Evolutionary conservation across 2,797 vertebrate species (phyloP).

Genomic region (Pitangus sulphuratus): DNA sequence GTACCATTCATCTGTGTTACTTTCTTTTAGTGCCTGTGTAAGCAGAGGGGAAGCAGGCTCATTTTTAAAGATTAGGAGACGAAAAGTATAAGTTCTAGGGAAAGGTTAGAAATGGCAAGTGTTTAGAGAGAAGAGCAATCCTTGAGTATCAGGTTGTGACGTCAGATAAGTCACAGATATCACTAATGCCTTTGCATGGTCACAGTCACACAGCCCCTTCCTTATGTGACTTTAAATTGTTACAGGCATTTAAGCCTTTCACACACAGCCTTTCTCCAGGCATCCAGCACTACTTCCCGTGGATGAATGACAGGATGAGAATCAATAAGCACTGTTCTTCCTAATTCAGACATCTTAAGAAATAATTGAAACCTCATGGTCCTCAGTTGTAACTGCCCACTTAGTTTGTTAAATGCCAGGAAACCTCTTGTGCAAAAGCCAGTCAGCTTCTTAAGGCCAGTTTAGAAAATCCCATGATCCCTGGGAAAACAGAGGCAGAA

Average conservation of each 20-base stretch:
- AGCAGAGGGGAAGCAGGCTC: neutral
- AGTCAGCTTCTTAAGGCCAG: neutral
- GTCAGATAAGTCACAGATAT: neutral
- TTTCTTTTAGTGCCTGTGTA: neutral
- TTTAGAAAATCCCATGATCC: conserved; percentile 41
- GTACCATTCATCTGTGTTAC: neutral
- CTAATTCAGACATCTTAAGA: neutral
- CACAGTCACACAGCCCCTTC: neutral
- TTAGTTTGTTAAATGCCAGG: neutral
- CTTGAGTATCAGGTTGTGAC: neutral
- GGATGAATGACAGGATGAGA: neutral
- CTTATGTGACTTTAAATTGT: neutral
- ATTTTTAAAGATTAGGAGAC: neutral
- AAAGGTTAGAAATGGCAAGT: neutral
- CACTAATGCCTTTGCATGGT: neutral
- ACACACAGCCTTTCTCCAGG: neutral
- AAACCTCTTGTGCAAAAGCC: neutral
- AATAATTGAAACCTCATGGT: conserved; percentile 10
- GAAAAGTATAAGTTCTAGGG: neutral
- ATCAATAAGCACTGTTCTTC: neutral
- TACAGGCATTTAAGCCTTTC: neutral
- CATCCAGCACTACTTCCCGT: neutral
- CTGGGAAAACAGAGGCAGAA: neutral
- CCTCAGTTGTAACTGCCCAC: neutral
- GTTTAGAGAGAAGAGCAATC: neutral